Evolutionary conservation across 2,888 invertebrate genomes (phyloP).

Genomic region (Stenoptilia bipunctidactyla): DNA sequence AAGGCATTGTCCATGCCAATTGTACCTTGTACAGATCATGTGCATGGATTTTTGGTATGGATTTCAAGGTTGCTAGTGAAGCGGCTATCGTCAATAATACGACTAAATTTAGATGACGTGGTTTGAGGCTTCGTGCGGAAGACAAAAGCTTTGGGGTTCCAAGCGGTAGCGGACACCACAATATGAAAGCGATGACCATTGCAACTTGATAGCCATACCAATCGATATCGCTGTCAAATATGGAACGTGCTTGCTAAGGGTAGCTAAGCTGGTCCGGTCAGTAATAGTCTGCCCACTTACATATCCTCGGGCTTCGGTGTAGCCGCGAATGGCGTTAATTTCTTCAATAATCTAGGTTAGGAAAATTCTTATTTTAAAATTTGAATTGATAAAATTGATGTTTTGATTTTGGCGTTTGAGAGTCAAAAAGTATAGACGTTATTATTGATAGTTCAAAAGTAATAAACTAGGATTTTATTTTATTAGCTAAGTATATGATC

Average conservation of each 20-base stretch:
- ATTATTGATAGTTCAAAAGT: no score
- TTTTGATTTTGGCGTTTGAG: no score
- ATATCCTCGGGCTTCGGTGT: slow-evolving; percentile 55
- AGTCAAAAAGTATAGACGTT: no score
- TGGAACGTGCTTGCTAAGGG: slow-evolving; percentile 45
- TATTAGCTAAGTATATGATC: no score
- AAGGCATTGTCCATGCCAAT: slow-evolving; percentile 21
- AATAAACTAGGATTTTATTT: no score
- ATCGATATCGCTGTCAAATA: slow-evolving; percentile 16
- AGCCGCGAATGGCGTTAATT: slow-evolving; percentile 58
- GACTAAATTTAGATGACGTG: not conserved
- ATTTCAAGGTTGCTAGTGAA: not conserved
- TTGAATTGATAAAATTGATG: no score
- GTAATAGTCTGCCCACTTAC: slow-evolving; percentile 36
- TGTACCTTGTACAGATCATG: not conserved
- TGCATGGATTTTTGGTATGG: slow-evolving; percentile 11
- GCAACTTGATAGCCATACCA: slow-evolving; percentile 21
- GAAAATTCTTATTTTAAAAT: slow-evolving; percentile 23
- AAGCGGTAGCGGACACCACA: not conserved
- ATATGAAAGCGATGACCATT: slow-evolving; percentile 16
- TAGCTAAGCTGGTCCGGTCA: slow-evolving; percentile 25
- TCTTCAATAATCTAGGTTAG: slow-evolving; percentile 60
- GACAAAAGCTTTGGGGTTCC: not conserved
- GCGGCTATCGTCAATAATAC: no score
- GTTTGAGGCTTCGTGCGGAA: not conserved